Evolutionary conservation across 2,888 invertebrate species (phyloP).

Genomic region (Nymphalis polychloros): DNA sequence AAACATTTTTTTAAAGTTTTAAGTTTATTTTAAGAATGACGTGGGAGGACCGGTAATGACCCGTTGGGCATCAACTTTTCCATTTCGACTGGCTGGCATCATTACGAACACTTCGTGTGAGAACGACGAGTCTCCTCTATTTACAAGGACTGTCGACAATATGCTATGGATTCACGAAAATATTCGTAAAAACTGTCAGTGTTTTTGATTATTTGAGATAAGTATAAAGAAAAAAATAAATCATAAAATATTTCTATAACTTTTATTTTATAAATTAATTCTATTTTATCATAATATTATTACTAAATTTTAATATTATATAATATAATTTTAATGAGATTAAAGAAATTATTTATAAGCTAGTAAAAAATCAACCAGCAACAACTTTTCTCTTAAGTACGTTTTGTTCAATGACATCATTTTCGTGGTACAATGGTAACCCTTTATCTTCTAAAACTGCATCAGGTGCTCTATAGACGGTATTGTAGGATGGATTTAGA

Average conservation of each 20-base stretch:
- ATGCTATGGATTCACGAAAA: slow-evolving; percentile 81
- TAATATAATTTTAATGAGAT: background rate
- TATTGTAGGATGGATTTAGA: slow-evolving; percentile 66
- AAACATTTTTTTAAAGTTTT: background rate
- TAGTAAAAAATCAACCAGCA: slow-evolving; percentile 13
- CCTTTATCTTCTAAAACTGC: slow-evolving; percentile 57
- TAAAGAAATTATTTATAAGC: background rate
- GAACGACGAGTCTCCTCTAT: slow-evolving; percentile 66
- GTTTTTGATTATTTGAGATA: slow-evolving; percentile 38
- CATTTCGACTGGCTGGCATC: slow-evolving; percentile 80
- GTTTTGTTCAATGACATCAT: slow-evolving; percentile 51
- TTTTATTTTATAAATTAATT: slow-evolving; percentile 1
- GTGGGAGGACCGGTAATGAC: slow-evolving; percentile 80
- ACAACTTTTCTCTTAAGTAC: slow-evolving; percentile 33
- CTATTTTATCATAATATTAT: too few relatives aligned
- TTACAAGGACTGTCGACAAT: slow-evolving; percentile 76
- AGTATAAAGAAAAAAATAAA: background rate
- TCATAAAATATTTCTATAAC: background rate
- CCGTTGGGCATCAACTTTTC: slow-evolving; percentile 63
- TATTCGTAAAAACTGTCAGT: slow-evolving; percentile 78
- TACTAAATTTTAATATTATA: too few relatives aligned
- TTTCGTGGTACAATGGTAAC: slow-evolving; percentile 64
- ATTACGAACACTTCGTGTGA: slow-evolving; percentile 77
- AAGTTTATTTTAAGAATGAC: slow-evolving; percentile 64
- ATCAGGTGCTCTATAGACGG: slow-evolving; percentile 54